Base-by-base conservation (phyloP, 1,140 invertebrate species). In the Nebria ingens region DNA sequence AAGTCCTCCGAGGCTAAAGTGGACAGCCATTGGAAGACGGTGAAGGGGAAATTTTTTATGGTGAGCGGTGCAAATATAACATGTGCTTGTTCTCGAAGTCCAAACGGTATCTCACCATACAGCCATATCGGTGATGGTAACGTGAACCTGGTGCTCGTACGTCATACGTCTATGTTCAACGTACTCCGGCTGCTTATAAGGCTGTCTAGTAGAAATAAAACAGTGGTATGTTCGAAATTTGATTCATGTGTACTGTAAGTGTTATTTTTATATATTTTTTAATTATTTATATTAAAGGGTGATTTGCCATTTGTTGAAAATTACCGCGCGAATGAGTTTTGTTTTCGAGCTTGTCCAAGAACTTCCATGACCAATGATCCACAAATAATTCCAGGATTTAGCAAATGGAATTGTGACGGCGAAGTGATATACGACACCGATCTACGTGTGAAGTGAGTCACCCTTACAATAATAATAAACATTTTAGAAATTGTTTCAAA, bases 371-470 rank as follows among this genome's bases (percentile, higher is more conserved):
- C 61, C 67, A 55, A 53, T 68, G 40, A 45, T 45, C 55, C 12
- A 61, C 59, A 58, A 56, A 61, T 62, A 56, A 67, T 71, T 25
- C 68, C 62, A 34, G 59, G 63, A 20, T 58, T 74, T 54, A 85
- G 83, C 61, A 79, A 85, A 19, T 93, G 89, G 89, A 91, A 92
- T 65, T 91, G 88, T 74, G 89, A 93, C 71, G 89, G 89, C 9
- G 89, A 93, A 69, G 73, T 91, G 17, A 72, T 91, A 45, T 72
- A 77, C 23, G 79, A 83, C 59, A 74, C 83, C 52, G 77, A 81
- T 62, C 76, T 90, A 38, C 78, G 80, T 61, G 82, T 88, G 60
- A 86, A 81, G 86, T 86, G 66, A 71, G 53, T 13, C 3, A 51
- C n/a, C 19, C 55, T 52, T 50, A 13, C 42, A 53, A 23, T 2